Evolutionary conservation across 2,113 vertebrate species (phyloP).

Genomic region (Xiphophorus couchianus): DNA sequence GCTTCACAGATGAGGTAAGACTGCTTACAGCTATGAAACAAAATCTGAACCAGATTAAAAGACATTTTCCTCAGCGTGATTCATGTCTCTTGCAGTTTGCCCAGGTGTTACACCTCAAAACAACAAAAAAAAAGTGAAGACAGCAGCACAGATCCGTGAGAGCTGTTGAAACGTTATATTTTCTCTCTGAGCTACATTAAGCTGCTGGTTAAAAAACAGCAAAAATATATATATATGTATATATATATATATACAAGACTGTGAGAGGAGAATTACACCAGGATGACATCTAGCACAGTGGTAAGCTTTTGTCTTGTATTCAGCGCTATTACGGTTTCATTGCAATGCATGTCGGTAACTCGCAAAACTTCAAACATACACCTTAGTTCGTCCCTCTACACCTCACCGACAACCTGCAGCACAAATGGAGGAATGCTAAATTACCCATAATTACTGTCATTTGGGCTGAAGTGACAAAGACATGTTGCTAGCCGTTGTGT

Average conservation of each 20-base stretch:
- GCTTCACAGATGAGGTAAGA: conserved; percentile 79
- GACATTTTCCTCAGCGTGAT: conserved; percentile 76
- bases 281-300: conserved; percentile 2
- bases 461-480: conserved; percentile 53
- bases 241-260: conserved; percentile 11
- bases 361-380: conserved; percentile 62
- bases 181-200: conserved; percentile 23
- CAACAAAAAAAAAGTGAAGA: conserved; percentile 30
- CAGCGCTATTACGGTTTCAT: conserved; percentile 68
- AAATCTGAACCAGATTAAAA: conserved; percentile 83
- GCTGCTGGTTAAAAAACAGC: conserved; percentile 17
- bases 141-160: conserved; percentile 18
- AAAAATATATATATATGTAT: background rate
- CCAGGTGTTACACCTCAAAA: conserved; percentile 77
- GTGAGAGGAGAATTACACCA: conserved; percentile 33
- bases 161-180: conserved; percentile 25
- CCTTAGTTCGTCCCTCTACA: conserved; percentile 55
- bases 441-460: conserved; percentile 68
- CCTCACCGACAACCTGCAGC: conserved; percentile 54
- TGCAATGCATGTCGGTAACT: conserved; percentile 61
- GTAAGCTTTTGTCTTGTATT: conserved; percentile 69
- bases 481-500: conserved; percentile 54
- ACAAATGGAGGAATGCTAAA: conserved; percentile 47
- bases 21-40: conserved; percentile 83
- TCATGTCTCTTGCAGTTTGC: conserved; percentile 70